These are phyloP conservation scores for Ornithoptera alexandrae DNA, from an alignment of 2,888 invertebrate genomes.

Conservation along the genomic window DNA sequence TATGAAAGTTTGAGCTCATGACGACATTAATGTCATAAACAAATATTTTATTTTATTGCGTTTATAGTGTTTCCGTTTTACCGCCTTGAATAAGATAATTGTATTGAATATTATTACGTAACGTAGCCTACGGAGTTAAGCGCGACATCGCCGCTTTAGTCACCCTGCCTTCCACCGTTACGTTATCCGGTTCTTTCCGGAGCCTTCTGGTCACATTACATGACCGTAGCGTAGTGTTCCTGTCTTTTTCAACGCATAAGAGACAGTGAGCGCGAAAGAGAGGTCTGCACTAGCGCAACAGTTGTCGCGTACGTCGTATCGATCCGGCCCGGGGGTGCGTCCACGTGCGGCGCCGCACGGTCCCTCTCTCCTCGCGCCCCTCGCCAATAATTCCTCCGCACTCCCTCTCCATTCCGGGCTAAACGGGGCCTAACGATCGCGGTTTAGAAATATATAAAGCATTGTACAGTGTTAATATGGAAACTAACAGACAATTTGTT, in stretches of 20 bases:
- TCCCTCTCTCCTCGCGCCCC: constrained; percentile 39
- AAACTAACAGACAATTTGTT: background rate
- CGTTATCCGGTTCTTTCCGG: constrained; percentile 23
- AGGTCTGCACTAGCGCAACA: constrained; percentile 64
- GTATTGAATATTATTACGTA: too few relatives aligned
- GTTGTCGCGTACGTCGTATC: constrained; percentile 68
- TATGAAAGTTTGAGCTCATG: background rate
- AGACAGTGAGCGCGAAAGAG: constrained; percentile 40
- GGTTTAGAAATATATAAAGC: constrained; percentile 9
- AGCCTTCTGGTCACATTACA: constrained; percentile 29
- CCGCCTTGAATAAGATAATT: too few relatives aligned
- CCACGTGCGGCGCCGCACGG: constrained; percentile 59
- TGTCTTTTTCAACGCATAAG: constrained; percentile 39
- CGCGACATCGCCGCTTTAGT: too few relatives aligned
- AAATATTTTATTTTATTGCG: too few relatives aligned
- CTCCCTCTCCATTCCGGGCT: constrained; percentile 16
- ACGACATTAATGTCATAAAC: too few relatives aligned
- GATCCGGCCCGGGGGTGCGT: constrained; percentile 52
- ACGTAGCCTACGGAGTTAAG: too few relatives aligned
- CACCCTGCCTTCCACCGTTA: too few relatives aligned
- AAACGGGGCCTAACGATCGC: background rate
- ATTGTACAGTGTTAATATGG: constrained; percentile 22
- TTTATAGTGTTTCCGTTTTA: too few relatives aligned
- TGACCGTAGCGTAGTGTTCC: constrained; percentile 50
- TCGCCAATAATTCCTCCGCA: constrained; percentile 25